Evolutionary conservation across 1,140 invertebrate genomes (phyloP).

Genomic region (Solenopsis invicta): DNA sequence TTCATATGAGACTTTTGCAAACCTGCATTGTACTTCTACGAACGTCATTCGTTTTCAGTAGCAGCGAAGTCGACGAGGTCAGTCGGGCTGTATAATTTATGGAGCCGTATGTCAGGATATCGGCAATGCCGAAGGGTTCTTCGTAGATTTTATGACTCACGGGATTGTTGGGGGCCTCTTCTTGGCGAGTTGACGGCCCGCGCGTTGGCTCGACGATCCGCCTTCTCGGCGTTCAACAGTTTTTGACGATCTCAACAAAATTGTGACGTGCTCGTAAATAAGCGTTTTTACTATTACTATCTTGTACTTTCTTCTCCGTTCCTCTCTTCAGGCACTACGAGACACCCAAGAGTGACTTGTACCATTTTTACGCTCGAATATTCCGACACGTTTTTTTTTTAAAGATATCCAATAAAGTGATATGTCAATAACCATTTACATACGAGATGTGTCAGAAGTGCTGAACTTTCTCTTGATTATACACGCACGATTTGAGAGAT

Average conservation of each 20-base stretch:
- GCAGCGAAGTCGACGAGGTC: slow-evolving; percentile 72
- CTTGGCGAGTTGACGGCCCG: not conserved
- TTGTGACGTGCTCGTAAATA: slow-evolving; percentile 59
- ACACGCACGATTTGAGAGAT: not conserved
- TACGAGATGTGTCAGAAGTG: not conserved
- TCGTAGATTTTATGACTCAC: slow-evolving; percentile 73
- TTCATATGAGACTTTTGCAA: not conserved
- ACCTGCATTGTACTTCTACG: not conserved
- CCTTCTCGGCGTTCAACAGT: slow-evolving; percentile 19
- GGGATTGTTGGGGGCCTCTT: slow-evolving; percentile 18
- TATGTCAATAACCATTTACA: slow-evolving; percentile 27
- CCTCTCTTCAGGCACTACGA: not conserved
- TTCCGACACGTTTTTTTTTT: not conserved
- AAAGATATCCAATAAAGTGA: slow-evolving; percentile 38
- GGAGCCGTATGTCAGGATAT: slow-evolving; percentile 71
- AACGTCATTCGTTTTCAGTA: slow-evolving; percentile 67
- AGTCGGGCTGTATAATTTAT: slow-evolving; percentile 76
- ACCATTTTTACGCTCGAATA: not conserved
- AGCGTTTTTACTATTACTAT: not conserved
- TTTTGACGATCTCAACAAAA: slow-evolving; percentile 29
- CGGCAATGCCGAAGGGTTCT: slow-evolving; percentile 62
- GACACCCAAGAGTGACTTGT: not conserved
- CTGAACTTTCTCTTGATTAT: slow-evolving; percentile 22
- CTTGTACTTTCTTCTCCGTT: not conserved
- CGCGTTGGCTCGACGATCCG: not conserved